Evolutionary conservation across 2,113 vertebrate genomes (phyloP), one percentile per base, ranked within the genome.

Genomic region (Micronycteris hirsuta): DNA sequence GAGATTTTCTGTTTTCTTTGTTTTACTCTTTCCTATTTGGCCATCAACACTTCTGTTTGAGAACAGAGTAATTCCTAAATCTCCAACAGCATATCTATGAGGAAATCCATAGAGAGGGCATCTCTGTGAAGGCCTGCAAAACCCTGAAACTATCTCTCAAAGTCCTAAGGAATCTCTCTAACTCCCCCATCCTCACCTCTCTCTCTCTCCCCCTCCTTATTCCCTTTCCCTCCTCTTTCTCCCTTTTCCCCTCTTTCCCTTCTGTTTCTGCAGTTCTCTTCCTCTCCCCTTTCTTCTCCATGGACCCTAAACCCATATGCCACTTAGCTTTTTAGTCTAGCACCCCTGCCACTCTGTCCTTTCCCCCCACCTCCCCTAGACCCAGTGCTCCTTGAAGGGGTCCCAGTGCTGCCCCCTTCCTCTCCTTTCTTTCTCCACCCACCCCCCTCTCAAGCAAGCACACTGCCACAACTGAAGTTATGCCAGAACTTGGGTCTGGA

Each of bases 361-460:
- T 14, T 47, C 16, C 31, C 17, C 4, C 3, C 49, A 17, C 15
- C 20, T 4, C 8, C 28, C 38, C 33, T 36, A 0, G n/a, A n/a
- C n/a, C n/a, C n/a, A n/a, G n/a, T n/a, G n/a, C n/a, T n/a, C n/a
- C n/a, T n/a, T n/a, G n/a, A n/a, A n/a, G n/a, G n/a, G 38, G 49
- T 36, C 8, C 36, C 68, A 52, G 58, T 26, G 22, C n/a, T 31
- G 22, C 24, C 31, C 45, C 43, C 31, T 68, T 20, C 31, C 54
- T 4, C 2, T 52, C n/a, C 80, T 26, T 31, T 47, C 28, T 43
- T 7, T 9, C 16, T 14, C 61, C 31, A 22, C 47, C 2, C 36
- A 0, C n/a, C 26, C 20, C 17, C 4, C 17, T 58, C 52, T 4
- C 14, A 10, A 22, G 5, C 22, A 0, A 14, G 43, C 47, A 9